Evolutionary conservation across 2,113 vertebrate species (phyloP), one percentile per base, ranked within the genome.

Genomic region (Oryzias woworae): DNA sequence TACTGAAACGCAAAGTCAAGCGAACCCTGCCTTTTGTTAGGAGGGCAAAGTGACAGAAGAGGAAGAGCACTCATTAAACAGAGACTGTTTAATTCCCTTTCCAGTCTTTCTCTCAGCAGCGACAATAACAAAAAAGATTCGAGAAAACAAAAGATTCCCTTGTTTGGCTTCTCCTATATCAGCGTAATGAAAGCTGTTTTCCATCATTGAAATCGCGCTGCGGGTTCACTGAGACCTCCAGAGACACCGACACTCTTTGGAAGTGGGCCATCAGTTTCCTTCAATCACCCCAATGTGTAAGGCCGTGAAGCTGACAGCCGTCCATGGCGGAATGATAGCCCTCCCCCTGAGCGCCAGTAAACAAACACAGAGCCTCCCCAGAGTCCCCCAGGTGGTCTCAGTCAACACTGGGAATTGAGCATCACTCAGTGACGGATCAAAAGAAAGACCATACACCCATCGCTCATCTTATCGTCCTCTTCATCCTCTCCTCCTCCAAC

Each of bases 211-310:
- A 71, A 76, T 80, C 83, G 14, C 80, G 71, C 76, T 66, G 79
- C 78, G 54, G 77, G 77, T 71, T 65, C 22, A 48, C 63, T 4
- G 64, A 63, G 65, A 7, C 3, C 65, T 59, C 51, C 60, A 47
- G 53, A 85, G 87, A 88, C 81, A 85, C 31, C 70, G 85, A 89
- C 85, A 78, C 77, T 75, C 58, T 75, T 68, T 89, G 86, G 88
- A 89, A 80, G 74, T 75, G 78, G 62, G 86, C 85, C 85, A 86
- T 80, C 66, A 23, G 62, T 77, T 76, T 66, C 78, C 69, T 81
- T 88, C 88, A 87, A 84, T 88, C 88, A 86, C 67, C 51, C 75
- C 81, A 81, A 75, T 73, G 73, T 69, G 78, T 61, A 83, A 53
- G 49, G 58, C 70, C 2, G 46, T 12, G 71, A 58, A 71, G 75